Base-by-base conservation (phyloP, 2,797 vertebrate species). In the Coreius guichenoti region DNA sequence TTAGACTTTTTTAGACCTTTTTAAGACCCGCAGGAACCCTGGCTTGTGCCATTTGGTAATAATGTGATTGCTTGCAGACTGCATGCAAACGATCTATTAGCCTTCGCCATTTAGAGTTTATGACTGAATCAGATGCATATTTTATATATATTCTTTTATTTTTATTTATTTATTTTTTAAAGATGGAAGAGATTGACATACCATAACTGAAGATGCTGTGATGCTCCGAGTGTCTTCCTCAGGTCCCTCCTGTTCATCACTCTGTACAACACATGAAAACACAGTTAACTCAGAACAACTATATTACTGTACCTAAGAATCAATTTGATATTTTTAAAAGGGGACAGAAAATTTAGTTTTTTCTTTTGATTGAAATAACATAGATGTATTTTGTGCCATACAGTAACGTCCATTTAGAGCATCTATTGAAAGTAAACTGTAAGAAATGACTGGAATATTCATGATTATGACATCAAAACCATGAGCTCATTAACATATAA, bases 151-250 rank as follows among this genome's bases (percentile, higher is more conserved):
- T n/a, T n/a, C 2, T 26, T 29, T 26, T 29, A 61, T 29, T 29
- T 21, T 12, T 12, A 58, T 58, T 12, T n/a, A n/a, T n/a, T 58
- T 51, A 0, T 17, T 31, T 65, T 31, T 17, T 29, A 31, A 65
- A 65, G 7, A 31, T 65, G 29, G 63, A 17, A 65, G 63, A 65
- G 7, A 43, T 65, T 36, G 4, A 79, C 54, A 33, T 87, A 94
- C 92, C 85, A 49, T 92, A 84, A 93, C 88, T 17, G 92, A 94
- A 12, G 94, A 94, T 0, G 92, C 82, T 0, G 92, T 43, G 26
- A 92, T 51, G 36, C 92, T 94, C 61, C 81, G 85, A 21, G 81
- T 84, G 51, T 94, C 92, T 2, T 94, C 93, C 0, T 94, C 93
- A 6, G 81, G 76, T 72, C 81, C 73, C 23, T 87, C 84, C n/a